Conservation (phyloP, 2,113 vertebrate genomes). For the Neolamprologus caudopunctatus region DNA sequence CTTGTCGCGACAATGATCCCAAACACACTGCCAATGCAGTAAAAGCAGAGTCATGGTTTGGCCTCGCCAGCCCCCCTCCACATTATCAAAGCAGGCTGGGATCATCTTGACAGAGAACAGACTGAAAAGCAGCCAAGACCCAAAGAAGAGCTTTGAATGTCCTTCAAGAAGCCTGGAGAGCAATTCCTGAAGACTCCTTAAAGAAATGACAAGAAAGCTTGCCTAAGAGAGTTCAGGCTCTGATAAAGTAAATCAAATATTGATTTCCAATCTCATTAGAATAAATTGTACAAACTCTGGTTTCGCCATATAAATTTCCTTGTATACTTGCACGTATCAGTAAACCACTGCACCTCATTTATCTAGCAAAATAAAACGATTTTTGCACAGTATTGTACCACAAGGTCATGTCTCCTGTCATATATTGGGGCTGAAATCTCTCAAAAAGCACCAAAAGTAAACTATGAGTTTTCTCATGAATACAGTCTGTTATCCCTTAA, state of each 20-base stretch:
- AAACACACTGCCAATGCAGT: not conserved
- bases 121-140: not conserved
- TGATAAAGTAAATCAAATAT: not conserved
- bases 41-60: not conserved
- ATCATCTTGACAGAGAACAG: not conserved
- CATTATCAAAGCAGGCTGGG: not conserved
- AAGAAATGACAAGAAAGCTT: not conserved
- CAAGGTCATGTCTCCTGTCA: not conserved
- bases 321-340: not conserved
- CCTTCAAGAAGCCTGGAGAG: not conserved
- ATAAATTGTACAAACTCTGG: not conserved
- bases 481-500: not conserved
- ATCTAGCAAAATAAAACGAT: not conserved
- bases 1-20: not conserved
- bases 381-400: not conserved
- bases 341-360: not conserved
- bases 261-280: not conserved
- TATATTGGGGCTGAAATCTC: not conserved
- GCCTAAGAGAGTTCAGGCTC: not conserved
- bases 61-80: not conserved
- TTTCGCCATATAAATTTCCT: not conserved
- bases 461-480: not conserved
- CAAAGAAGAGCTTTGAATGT: not conserved
- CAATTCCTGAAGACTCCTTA: not conserved
- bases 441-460: not conserved